Evolutionary conservation across 2,888 invertebrate species (phyloP), one percentile per base, ranked within the genome.

Genomic region (Pseudococcus viburni): DNA sequence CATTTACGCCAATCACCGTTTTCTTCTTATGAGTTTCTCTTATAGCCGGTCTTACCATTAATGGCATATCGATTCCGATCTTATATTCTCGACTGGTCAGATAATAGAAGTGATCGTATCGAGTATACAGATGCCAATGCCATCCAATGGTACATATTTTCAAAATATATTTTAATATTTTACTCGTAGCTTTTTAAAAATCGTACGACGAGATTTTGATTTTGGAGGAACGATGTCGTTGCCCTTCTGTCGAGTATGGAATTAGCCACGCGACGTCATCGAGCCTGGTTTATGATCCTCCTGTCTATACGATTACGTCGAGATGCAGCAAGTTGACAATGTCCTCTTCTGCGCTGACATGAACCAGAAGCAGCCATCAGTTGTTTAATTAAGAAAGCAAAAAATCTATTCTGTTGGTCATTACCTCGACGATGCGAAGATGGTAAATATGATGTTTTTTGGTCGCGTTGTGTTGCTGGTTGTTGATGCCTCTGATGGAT

Each of bases 1-100:
- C 80, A 83, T 83, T 46, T 83, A 83, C 80, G 80, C 80, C 42
- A 46, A 83, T 83, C 80, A 73, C 73, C 73, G 73, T 83, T 83
- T 83, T 83, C 80, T 83, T 83, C 42, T 83, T 42, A 83, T 83
- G 80, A 83, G 46, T 83, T 83, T 83, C 80, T 83, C 80, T 46
- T 83, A 83, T 19, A 83, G 80, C 80, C 12, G 80, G 80, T 83
- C 80, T 83, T 83, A 46, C 80, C 80, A 83, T 83, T 83, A 83
- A 83, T 83, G 80, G 80, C 46, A 83, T 83, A 83, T 83, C 46
- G 80, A 83, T 83, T 83, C 46, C 42, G 1, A 83, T 83, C 80
- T 83, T 33, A 83, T 42, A 42, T 42, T 8, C 80, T 46, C 12
- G 46, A 46, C 80, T 83, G 80, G 80, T 83, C 80, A 46, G 46